Evolutionary conservation across 2,113 vertebrate genomes (phyloP).

Genomic region (Symphodus melops): DNA sequence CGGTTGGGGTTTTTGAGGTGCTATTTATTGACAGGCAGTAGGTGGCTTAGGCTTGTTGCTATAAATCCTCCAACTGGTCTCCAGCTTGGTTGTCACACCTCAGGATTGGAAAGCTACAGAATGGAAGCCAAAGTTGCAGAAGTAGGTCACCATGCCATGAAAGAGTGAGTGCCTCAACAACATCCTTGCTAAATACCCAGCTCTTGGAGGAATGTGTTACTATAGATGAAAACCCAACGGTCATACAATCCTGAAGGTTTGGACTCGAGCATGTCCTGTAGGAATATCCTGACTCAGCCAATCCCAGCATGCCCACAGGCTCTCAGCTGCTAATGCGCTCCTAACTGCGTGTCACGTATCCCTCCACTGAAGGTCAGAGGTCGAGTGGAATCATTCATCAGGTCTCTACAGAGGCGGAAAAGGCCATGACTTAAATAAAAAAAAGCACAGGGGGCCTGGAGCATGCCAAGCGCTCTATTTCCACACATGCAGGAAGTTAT

Average conservation of each 20-base stretch:
- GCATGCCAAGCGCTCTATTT: conserved; percentile 35
- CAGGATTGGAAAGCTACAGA: conserved; percentile 21
- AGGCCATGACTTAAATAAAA: conserved; percentile 6
- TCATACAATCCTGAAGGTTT: conserved; percentile 59
- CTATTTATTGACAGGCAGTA: conserved; percentile 43
- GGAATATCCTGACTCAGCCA: conserved; percentile 74
- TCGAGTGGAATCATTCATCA: conserved; percentile 63
- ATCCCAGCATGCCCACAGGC: conserved; percentile 59
- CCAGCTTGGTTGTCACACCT: conserved; percentile 39
- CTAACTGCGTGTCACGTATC: conserved; percentile 62
- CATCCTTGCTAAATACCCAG: conserved; percentile 58
- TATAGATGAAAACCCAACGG: conserved; percentile 56
- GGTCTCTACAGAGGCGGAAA: conserved; percentile 53
- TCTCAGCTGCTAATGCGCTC: conserved; percentile 73
- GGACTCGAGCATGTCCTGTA: conserved; percentile 62
- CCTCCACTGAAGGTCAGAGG: conserved; percentile 67
- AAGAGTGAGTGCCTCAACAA: conserved; percentile 19
- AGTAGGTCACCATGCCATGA: conserved; percentile 52
- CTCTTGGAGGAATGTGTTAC: conserved; percentile 51
- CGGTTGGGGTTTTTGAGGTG: conserved; percentile 30
- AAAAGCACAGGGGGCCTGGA: conserved; percentile 40
- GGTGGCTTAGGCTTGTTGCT: conserved; percentile 13
- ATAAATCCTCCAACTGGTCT: conserved; percentile 26
- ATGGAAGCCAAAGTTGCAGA: conserved; percentile 29
- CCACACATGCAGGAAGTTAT: conserved; percentile 52